Evolutionary conservation across 2,797 vertebrate genomes (phyloP).

Genomic region (Otolemur crassicaudatus): DNA sequence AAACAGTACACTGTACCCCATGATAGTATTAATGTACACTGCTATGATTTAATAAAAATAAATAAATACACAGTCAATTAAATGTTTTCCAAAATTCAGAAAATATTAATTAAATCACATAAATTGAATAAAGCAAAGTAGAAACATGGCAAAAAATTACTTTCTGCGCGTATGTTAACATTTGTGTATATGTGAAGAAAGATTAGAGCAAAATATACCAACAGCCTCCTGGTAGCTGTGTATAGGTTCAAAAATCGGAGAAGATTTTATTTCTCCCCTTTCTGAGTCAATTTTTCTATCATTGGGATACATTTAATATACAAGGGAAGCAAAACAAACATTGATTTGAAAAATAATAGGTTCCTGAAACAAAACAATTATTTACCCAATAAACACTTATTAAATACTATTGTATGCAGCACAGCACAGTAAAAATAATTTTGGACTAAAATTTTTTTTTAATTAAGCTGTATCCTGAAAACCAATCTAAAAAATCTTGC

Average conservation of each 20-base stretch:
- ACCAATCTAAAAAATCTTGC: background rate
- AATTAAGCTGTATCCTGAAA: background rate
- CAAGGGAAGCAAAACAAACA: background rate
- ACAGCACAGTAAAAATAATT: background rate
- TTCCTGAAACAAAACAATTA: background rate
- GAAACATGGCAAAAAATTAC: background rate
- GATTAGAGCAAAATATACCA: background rate
- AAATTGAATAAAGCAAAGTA: background rate
- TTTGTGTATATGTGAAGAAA: background rate
- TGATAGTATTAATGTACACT: no score
- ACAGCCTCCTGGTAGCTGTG: background rate
- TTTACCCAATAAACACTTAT: background rate
- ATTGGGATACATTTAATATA: background rate
- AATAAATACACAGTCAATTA: background rate
- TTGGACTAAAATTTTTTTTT: background rate
- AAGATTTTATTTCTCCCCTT: background rate
- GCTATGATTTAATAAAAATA: no score
- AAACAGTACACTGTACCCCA: no score
- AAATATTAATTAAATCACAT: background rate
- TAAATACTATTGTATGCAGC: background rate
- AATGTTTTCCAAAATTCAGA: background rate
- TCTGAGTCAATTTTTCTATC: slow-evolving; percentile 17
- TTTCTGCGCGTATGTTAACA: background rate
- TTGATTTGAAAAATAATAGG: background rate
- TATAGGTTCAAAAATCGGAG: background rate